Percentiles rank a stretch among this genome's conserved stretches.
phyloP scores from a whole-genome alignment of 2,113 vertebrate species.

The Ginglymostoma cirratum region DNA sequence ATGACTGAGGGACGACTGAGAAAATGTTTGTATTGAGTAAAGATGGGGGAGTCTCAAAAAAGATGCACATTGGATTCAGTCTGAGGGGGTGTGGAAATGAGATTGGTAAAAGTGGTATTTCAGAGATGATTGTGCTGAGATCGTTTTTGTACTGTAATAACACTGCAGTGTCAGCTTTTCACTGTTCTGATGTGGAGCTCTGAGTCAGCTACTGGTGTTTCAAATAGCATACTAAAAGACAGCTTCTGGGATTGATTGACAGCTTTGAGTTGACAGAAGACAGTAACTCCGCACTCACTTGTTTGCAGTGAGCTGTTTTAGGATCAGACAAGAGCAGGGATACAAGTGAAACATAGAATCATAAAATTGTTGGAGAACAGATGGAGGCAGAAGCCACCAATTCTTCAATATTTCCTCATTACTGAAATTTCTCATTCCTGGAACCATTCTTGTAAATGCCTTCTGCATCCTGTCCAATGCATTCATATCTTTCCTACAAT shows the following conservation, averaged over 20 bases:
- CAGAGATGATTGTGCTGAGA: neutral
- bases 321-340: neutral
- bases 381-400: too few species aligned
- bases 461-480: too few species aligned
- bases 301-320: neutral
- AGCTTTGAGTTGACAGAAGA: neutral
- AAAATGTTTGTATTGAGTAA: neutral
- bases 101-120: neutral
- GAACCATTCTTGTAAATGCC: too few species aligned
- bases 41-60: neutral
- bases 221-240: neutral
- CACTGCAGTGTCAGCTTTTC: neutral
- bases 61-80: neutral
- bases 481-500: too few species aligned
- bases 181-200: neutral
- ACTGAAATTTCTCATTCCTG: too few species aligned
- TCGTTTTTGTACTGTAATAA: neutral
- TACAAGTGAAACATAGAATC: neutral
- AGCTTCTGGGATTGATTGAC: neutral
- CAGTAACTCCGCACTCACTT: neutral
- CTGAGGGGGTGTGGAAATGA: neutral
- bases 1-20: neutral
- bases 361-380: too few species aligned
- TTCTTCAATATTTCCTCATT: too few species aligned
- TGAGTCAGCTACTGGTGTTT: neutral